Base-by-base conservation (phyloP, 2,888 invertebrate genomes). In the Keiferia lycopersicella region DNA sequence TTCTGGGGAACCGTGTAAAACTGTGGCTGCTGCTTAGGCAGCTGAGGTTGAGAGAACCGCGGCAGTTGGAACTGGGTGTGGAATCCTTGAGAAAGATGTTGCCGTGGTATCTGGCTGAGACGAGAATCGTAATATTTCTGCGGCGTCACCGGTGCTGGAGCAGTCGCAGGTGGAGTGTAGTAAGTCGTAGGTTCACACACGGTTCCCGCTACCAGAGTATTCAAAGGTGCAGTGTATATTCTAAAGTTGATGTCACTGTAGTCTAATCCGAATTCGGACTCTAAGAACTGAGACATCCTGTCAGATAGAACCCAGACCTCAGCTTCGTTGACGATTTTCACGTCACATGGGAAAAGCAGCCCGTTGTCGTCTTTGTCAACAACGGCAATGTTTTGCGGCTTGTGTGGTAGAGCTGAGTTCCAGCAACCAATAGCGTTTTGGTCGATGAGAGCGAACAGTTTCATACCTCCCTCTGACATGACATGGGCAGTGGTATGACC, bases 361-460 rank as follows among this genome's bases (percentile, higher is more conserved):
- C 94, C 94, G 0, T 93, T 93, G 76, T 96, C 95, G 75, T 97
- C 96, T 68, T 93, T 94, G 71, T 96, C 96, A 0, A 95, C 94
- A 7, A 96, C 80, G 14, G 92, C 96, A 30, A 95, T 93, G 77
- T 95, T 94, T 67, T 94, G 92, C 0, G 94, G 93, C 18, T 92
- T 88, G 71, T 95, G 94, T 0, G 95, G 94, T 65, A 94, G 86
- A 11, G 92, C 90, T 0, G 94, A 94, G 72, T 95, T 95, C 96
- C 97, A 97, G 79, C 97, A 97, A 1, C 96, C 97, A 7, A 97
- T 92, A 0, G 95, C 95, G 75, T 97, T 97, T 78, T 95, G 95
- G 79, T 96, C 96, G 65, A 97, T 94, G 69, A 97, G 88, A 82
- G 94, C 95, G 82, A 94, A 96, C 65, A 96, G 92, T 83, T 96